A percentile compares a stretch with the other conserved stretches of the same genome.
Conservation (phyloP, 2,113 vertebrate species). For the Lophochroa leadbeateri region DNA sequence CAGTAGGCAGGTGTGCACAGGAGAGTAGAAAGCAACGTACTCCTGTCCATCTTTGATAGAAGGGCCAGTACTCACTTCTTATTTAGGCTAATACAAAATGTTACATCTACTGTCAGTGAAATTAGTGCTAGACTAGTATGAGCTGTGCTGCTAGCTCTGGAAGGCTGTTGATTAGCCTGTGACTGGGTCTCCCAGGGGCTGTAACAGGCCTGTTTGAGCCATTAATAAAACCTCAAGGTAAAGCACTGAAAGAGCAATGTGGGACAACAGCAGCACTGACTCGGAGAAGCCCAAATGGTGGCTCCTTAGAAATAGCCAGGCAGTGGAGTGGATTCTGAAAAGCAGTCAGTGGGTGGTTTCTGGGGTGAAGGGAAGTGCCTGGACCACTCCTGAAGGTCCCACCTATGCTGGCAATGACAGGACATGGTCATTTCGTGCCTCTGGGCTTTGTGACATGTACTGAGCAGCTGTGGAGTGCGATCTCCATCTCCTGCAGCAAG, state of each 20-base stretch:
- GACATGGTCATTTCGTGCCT: background rate
- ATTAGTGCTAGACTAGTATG: background rate
- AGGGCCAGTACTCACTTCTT: background rate
- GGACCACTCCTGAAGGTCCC: background rate
- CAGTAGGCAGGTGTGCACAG: background rate
- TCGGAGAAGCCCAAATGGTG: background rate
- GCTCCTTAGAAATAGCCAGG: background rate
- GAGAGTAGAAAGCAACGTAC: background rate
- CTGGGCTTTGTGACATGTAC: background rate
- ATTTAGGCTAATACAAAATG: background rate
- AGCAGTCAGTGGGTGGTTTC: background rate
- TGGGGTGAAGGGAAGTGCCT: background rate
- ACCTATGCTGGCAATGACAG: background rate
- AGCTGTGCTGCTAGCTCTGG: background rate
- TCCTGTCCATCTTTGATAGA: background rate
- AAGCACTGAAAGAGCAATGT: background rate
- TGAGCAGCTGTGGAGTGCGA: fast-evolving
- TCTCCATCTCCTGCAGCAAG: background rate
- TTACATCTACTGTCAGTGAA: background rate
- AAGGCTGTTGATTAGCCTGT: background rate
- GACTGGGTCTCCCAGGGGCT: background rate
- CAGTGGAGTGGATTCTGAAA: background rate
- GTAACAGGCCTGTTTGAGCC: background rate
- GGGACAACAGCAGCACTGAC: background rate
- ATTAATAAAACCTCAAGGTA: background rate